Percentiles rank a stretch among this genome's conserved stretches.
Conservation (phyloP, 2,888 invertebrate genomes). For the Dorcus hopei region DNA sequence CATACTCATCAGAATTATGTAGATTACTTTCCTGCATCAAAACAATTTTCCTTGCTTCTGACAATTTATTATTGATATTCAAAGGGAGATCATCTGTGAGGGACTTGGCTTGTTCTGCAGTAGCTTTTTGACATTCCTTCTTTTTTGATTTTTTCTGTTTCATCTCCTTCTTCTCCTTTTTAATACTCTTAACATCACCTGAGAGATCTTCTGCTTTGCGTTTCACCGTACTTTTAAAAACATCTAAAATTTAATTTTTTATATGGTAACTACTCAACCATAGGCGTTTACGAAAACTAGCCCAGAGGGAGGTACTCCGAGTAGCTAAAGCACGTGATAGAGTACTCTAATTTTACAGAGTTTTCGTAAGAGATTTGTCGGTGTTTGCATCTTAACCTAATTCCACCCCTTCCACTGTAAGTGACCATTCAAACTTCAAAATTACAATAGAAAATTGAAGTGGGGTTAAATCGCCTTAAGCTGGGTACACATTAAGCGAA, state of each 20-base stretch:
- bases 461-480: too few relatives aligned
- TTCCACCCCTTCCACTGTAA: too few relatives aligned
- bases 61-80: conserved; percentile 36
- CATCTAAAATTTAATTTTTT: conserved; percentile 29
- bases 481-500: too few relatives aligned
- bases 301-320: too few relatives aligned
- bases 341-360: too few relatives aligned
- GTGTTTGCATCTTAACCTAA: too few relatives aligned
- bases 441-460: too few relatives aligned
- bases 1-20: conserved; percentile 36
- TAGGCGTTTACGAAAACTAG: too few relatives aligned
- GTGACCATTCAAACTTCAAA: too few relatives aligned
- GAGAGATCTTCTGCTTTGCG: conserved; percentile 45
- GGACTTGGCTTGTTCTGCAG: conserved; percentile 33
- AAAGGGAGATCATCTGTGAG: conserved; percentile 45
- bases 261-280: background rate
- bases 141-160: conserved; percentile 49
- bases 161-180: conserved; percentile 42
- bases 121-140: conserved; percentile 36
- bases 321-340: too few relatives aligned
- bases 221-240: conserved; percentile 47
- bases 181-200: conserved; percentile 46
- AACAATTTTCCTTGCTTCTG: conserved; percentile 42
- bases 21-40: conserved; percentile 29
- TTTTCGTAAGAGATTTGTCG: too few relatives aligned